Percentiles rank a stretch among this genome's conserved stretches.
These are phyloP conservation scores for Drosophila multiciliata DNA, from an alignment of 2,888 invertebrate genomes.

Conservation along the genomic window DNA sequence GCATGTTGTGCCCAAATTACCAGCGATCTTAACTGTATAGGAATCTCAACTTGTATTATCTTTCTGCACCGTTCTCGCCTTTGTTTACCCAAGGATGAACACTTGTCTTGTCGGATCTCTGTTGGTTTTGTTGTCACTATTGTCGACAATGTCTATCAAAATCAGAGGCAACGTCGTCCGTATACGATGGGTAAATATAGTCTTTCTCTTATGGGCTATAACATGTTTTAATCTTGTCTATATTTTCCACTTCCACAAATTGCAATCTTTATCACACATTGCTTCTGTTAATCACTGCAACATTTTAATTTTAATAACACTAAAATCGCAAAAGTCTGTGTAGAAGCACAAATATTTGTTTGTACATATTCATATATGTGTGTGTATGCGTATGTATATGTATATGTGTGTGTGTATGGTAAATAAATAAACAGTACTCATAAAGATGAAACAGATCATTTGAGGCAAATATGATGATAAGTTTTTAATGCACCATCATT, in stretches of 20 bases:
- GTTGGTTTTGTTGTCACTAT: slow-evolving; percentile 22
- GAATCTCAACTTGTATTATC: slow-evolving; percentile 7
- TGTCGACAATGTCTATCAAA: slow-evolving; percentile 39
- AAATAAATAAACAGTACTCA: slow-evolving; percentile 25
- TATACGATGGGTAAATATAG: slow-evolving; percentile 45
- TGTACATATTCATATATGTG: background rate
- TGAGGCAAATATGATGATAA: slow-evolving; percentile 11
- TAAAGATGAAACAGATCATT: background rate
- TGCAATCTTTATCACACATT: slow-evolving; percentile 43
- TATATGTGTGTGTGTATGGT: background rate
- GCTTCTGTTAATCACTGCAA: slow-evolving; percentile 56
- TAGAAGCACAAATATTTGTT: slow-evolving; percentile 9
- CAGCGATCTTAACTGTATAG: slow-evolving; percentile 68
- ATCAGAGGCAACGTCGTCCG: slow-evolving; percentile 5
- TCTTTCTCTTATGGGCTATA: slow-evolving; percentile 52
- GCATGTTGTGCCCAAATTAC: slow-evolving; percentile 56
- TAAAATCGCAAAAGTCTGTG: slow-evolving; percentile 13
- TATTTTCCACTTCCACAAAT: slow-evolving; percentile 23
- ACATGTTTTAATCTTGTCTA: slow-evolving; percentile 44
- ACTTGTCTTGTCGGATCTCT: slow-evolving; percentile 2
- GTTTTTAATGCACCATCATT: slow-evolving; percentile 33
- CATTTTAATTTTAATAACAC: slow-evolving; percentile 29
- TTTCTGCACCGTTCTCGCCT: background rate
- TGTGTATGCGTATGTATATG: background rate
- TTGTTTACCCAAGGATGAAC: slow-evolving; percentile 12